These are phyloP conservation scores for Zoanthus solanderi DNA, from an alignment of 92 coral and sea anemone genomes.

Conservation along the genomic window DNA sequence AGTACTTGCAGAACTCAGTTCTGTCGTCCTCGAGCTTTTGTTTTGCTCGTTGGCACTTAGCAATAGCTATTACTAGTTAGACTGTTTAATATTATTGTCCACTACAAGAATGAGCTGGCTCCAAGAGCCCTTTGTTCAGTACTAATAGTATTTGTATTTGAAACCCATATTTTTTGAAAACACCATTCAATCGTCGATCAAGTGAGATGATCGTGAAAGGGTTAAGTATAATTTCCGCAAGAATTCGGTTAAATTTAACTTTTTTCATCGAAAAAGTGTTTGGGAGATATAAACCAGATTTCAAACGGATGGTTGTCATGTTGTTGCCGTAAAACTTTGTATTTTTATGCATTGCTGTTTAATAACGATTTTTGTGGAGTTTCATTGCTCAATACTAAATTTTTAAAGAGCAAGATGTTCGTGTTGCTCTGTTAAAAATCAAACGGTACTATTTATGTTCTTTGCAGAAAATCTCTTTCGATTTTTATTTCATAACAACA, in stretches of 20 bases:
- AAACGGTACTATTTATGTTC: background rate
- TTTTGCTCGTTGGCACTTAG: no score
- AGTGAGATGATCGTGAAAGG: conserved; percentile 1
- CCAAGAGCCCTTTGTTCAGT: background rate
- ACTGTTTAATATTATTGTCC: no score
- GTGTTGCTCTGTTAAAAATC: background rate
- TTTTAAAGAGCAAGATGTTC: background rate
- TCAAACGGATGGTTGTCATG: conserved; percentile 2
- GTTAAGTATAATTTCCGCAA: conserved; percentile 10
- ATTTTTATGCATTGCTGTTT: no score
- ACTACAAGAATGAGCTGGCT: no score
- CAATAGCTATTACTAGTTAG: no score
- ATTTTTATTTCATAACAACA: background rate
- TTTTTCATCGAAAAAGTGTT: background rate
- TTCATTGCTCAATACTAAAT: conserved; percentile 31
- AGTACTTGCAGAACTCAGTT: no score
- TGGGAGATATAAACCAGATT: conserved; percentile 3
- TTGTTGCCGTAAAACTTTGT: background rate
- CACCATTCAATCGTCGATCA: conserved; percentile 40
- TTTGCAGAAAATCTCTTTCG: background rate
- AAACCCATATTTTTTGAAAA: conserved; percentile 24
- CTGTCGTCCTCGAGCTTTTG: no score
- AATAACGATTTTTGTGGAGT: conserved; percentile 3
- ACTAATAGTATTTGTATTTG: conserved; percentile 8
- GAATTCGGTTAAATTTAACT: conserved; percentile 23